Evolutionary conservation across 2,888 invertebrate genomes (phyloP).

Genomic region (Incurvaria masculella): DNA sequence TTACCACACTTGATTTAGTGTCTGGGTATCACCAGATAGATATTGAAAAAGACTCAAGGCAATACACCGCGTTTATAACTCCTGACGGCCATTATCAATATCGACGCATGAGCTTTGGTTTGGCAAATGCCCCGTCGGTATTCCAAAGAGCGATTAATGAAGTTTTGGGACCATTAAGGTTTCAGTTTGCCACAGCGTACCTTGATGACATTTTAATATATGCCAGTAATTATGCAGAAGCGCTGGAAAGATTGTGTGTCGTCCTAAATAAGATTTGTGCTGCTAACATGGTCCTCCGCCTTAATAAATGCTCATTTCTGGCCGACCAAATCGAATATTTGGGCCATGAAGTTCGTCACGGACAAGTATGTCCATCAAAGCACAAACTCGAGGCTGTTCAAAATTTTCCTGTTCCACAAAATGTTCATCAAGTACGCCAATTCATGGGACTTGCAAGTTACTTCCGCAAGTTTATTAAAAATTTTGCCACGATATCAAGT

Average conservation of each 20-base stretch:
- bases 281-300: constrained; percentile 4
- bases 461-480: constrained; percentile 12
- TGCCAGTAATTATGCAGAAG: constrained; percentile 5
- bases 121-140: constrained; percentile 10
- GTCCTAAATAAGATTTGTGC: constrained; percentile 3
- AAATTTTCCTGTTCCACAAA: constrained; percentile 9
- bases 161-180: constrained; percentile 6
- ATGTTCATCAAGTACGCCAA: constrained; percentile 12
- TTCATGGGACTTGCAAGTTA: constrained; percentile 15
- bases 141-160: constrained; percentile 12
- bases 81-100: constrained; percentile 13
- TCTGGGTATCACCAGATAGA: constrained; percentile 13
- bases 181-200: constrained; percentile 11
- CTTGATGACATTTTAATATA: constrained; percentile 12
- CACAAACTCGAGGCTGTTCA: constrained; percentile 4
- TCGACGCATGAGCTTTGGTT: constrained; percentile 11
- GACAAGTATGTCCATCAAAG: constrained; percentile 3
- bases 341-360: constrained; percentile 6
- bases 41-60: constrained; percentile 4
- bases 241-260: constrained; percentile 1
- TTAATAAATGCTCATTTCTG: constrained; percentile 7
- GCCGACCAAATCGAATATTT: constrained; percentile 5
- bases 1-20: constrained; percentile 10
- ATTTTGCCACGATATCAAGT: constrained; percentile 11
- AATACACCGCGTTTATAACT: constrained; percentile 9